Percentiles rank a stretch among this genome's conserved stretches.
Conservation (phyloP, 2,797 vertebrate genomes). For the Vireo griseus region DNA sequence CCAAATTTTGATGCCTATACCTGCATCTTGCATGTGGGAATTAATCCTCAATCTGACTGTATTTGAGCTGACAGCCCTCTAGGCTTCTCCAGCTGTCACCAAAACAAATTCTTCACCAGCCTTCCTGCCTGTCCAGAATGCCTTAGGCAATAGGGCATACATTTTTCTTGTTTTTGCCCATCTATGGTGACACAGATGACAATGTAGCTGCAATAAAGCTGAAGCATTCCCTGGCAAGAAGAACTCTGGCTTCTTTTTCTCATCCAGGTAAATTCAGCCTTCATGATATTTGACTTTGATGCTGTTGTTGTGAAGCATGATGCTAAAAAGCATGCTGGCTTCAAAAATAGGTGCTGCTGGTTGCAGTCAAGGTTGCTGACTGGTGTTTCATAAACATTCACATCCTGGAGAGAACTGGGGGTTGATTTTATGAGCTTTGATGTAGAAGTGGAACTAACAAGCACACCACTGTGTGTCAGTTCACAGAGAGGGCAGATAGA, state of each 20-base stretch:
- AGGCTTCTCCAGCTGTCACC: constrained; percentile 43
- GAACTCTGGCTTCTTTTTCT: not conserved
- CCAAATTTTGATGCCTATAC: constrained; percentile 35
- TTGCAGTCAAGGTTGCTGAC: not conserved
- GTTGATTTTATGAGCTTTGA: not conserved
- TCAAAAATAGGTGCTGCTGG: not conserved
- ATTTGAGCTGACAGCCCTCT: constrained; percentile 44
- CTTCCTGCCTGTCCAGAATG: not conserved
- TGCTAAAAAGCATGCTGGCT: not conserved
- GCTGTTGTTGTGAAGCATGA: not conserved
- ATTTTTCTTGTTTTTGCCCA: not conserved
- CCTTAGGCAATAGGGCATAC: not conserved
- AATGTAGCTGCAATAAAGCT: not conserved
- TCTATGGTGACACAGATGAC: not conserved
- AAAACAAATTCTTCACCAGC: constrained; percentile 1
- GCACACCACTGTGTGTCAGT: not conserved
- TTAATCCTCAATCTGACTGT: constrained; percentile 18
- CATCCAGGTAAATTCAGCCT: not conserved
- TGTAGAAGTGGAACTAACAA: not conserved
- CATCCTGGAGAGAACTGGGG: not conserved
- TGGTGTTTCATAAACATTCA: not conserved
- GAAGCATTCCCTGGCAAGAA: not conserved
- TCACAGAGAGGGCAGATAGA: not conserved
- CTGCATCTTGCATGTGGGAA: constrained; percentile 8
- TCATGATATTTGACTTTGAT: not conserved